Evolutionary conservation across 2,888 invertebrate genomes (phyloP), one percentile per base, ranked within the genome.

Genomic region (Polia nebulosa): DNA sequence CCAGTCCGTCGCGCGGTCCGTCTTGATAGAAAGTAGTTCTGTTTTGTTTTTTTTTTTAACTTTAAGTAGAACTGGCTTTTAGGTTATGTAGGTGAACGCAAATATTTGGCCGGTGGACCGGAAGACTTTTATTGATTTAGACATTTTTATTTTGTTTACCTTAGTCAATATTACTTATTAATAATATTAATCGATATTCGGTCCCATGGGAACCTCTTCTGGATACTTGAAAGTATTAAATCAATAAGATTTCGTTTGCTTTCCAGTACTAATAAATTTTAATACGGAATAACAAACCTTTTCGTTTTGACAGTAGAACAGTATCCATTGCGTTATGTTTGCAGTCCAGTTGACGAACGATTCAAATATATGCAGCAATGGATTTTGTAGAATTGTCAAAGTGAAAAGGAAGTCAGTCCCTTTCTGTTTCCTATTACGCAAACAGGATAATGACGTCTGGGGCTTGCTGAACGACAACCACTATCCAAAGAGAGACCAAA

Each of bases 11-110:
- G 76, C 67, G 79, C 56, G 82, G 84, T 64, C 61, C 64, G 41
- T 76, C 36, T 78, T 71, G 57, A 64, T 82, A 81, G 82, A 82
- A 82, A 84, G 82, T 81, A 60, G 60, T 66, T 72, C 81, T 67
- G n/a, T 36, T 49, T 49, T 61, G 32, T 69, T 68, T 56, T 52
- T 64, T 70, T 71, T 55, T 17, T n/a, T 36, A 7, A 5, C 20
- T 51, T 27, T 47, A 41, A 57, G 41, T 56, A 34, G 67, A 13
- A 17, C 55, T 65, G 15, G 20, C 20, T 56, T 45, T 51, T 29
- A 34, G 25, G 47, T 55, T 55, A 34, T 41, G 49, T 32, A 58
- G 64, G 79, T 39, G 63, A 58, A n/a, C 0, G 79, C 15, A 8
- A 58, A 49, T 76, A n/a, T 41, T 75, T 25, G 41, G 20, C 20